phyloP scores from a whole-genome alignment of 2,888 invertebrate genomes.

The Cryptophagus acutangulus region DNA sequence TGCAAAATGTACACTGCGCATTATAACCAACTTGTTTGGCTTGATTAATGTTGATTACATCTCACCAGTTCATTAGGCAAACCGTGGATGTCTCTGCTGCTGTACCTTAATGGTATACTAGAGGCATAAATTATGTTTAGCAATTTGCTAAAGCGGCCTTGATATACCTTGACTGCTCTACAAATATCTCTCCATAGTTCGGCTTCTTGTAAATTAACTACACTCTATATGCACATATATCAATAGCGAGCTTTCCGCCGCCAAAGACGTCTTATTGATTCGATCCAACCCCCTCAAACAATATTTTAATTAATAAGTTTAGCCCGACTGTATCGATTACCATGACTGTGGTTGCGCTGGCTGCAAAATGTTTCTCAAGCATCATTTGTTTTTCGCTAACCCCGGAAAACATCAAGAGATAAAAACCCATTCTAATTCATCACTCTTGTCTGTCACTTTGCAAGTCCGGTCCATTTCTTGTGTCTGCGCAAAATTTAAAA shows the following conservation, averaged over 20 bases:
- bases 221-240: too few species aligned
- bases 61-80: slow-evolving; percentile 34
- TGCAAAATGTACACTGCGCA: slow-evolving; percentile 25
- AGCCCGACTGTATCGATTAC: too few species aligned
- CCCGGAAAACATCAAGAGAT: too few species aligned
- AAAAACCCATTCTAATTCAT: slow-evolving; percentile 37
- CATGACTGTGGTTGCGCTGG: too few species aligned
- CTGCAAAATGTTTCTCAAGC: not conserved
- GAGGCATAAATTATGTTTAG: slow-evolving; percentile 30
- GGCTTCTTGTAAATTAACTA: too few species aligned
- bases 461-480: slow-evolving; percentile 34
- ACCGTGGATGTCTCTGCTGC: slow-evolving; percentile 29
- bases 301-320: too few species aligned
- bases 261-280: too few species aligned
- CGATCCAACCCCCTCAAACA: too few species aligned
- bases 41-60: slow-evolving; percentile 37
- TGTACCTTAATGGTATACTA: slow-evolving; percentile 27
- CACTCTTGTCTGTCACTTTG: slow-evolving; percentile 32
- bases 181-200: too few species aligned
- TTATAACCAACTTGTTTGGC: slow-evolving; percentile 28
- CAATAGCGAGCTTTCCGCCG: too few species aligned
- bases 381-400: too few species aligned
- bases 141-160: slow-evolving; percentile 20
- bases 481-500: slow-evolving; percentile 21
- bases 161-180: slow-evolving; percentile 11